Base-by-base conservation (phyloP, 2,113 vertebrate species). In the Bufo bufo region DNA sequence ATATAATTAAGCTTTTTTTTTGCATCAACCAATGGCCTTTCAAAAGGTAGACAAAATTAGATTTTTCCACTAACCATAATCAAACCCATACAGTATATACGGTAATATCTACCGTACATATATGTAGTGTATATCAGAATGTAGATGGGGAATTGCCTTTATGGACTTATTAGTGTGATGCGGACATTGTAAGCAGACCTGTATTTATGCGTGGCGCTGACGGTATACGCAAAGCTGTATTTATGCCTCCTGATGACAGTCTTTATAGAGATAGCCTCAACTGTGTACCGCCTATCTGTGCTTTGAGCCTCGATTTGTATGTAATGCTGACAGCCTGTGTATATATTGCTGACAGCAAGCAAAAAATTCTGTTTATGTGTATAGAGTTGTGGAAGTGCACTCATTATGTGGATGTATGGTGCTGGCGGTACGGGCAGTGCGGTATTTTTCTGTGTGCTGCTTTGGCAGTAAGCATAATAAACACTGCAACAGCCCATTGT, bases 371-470 rank as follows among this genome's bases (percentile, higher is more conserved):
- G 87, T 88, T 88, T 83, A 84, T 88, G n/a, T 83, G 79, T 87
- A 83, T 83, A 88, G 75, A 72, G 71, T 83, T 23, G 52, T 84
- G 56, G 79, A 83, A 83, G 71, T 75, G 80, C 87, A 88, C 83
- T 88, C 87, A 88, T 82, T 87, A 87, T 87, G 85, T 79, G 86
- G 79, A 74, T 87, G 52, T 87, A 83, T 88, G 77, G 87, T 88
- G 33, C 87, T 84, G 80, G 65, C 71, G 63, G 56, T 77, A 58
- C 54, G n/a, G 43, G 54, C 86, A 82, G 80, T 83, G 13, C 71
- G 54, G 80, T 88, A 77, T 88, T 77, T 83, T 77, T 77, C 43
- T 83, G 87, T 88, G 43, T 82, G 86, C 78, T 74, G 86, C 78
- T 75, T 74, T 82, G 79, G 79, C 86, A 74, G 86, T 82, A 74